These are phyloP conservation scores for Ancistrus triradiatus DNA, from an alignment of 2,113 vertebrate genomes.

Conservation along the genomic window DNA sequence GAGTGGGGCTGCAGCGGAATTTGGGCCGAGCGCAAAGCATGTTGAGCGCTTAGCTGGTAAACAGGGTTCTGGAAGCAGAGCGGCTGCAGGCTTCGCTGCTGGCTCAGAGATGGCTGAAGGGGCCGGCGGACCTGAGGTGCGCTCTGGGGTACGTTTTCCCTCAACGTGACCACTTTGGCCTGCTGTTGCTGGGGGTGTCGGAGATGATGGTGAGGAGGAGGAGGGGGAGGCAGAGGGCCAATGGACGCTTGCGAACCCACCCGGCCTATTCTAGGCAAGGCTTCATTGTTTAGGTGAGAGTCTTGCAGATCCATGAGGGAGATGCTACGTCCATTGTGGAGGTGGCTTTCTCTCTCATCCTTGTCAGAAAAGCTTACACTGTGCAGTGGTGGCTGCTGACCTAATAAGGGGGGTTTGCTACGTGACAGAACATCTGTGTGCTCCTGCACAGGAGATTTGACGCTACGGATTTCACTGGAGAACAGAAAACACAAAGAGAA, in stretches of 20 bases:
- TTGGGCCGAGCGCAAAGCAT: conserved; percentile 31
- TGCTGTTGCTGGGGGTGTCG: conserved; percentile 39
- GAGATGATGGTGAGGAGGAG: conserved; percentile 45
- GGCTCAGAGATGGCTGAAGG: conserved; percentile 76
- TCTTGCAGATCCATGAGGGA: conserved; percentile 95
- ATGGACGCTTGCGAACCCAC: conserved; percentile 83
- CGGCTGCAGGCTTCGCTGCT: conserved; percentile 84
- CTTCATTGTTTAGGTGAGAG: conserved; percentile 67
- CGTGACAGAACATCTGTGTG: conserved; percentile 67
- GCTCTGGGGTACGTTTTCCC: conserved; percentile 82
- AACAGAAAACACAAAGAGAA: background rate
- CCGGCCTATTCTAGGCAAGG: conserved; percentile 69
- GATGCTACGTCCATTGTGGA: conserved; percentile 83
- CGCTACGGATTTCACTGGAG: conserved; percentile 74
- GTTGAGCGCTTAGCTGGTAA: conserved; percentile 85
- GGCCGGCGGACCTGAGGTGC: conserved; percentile 86
- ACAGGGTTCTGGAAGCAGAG: conserved; percentile 94
- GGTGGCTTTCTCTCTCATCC: conserved; percentile 72
- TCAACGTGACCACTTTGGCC: conserved; percentile 68
- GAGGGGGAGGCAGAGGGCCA: conserved; percentile 41
- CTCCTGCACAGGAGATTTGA: conserved; percentile 75
- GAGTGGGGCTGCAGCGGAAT: conserved; percentile 67
- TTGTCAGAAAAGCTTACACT: conserved; percentile 79
- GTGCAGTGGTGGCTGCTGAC: conserved; percentile 75
- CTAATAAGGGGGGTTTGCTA: conserved; percentile 74